Base-by-base conservation (phyloP, 2,797 vertebrate species). In the Diplodus sargus region DNA sequence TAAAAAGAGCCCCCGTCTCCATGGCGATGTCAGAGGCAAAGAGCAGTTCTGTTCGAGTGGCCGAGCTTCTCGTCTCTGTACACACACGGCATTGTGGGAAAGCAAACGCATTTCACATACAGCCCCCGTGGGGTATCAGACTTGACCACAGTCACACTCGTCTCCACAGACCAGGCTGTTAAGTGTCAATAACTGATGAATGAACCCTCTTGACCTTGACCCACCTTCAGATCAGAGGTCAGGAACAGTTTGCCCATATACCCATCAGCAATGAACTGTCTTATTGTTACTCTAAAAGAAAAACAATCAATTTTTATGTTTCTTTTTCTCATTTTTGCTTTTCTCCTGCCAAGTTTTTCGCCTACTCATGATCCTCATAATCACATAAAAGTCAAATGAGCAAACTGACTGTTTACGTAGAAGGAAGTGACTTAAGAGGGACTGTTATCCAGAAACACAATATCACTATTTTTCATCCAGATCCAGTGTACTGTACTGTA, bases 51-150 rank as follows among this genome's bases (percentile, higher is more conserved):
- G 78, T 77, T 83, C 52, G 48, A 77, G 42, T 58, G 70, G 59
- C 76, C 57, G 22, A 5, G 6, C 48, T 59, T 39, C 42, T 69
- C 48, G 65, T 25, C 75, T 88, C 76, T 85, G 75, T 56, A 78
- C 80, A 84, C 85, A 87, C 76, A 70, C 43, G 68, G 79, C 84
- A 90, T 91, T 90, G 90, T 90, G 89, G 86, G 84, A 89, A 89
- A 85, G 79, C 59, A 73, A 81, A 91, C 74, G 25, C 11, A 3
- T 57, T 76, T 86, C 82, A 76, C 84, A 88, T 83, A 76, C 57
- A 72, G 58, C 76, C 77, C 30, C 71, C 72, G 72, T 56, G 47
- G 39, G 78, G 22, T 25, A 47, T 75, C 63, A 53, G n/a, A 66
- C 39, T 30, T 14, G 9, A 53, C 58, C 69, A 39, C 34, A 47